Evolutionary conservation across 1,140 invertebrate genomes (phyloP).

Genomic region (Aphelenchoides fujianensis): DNA sequence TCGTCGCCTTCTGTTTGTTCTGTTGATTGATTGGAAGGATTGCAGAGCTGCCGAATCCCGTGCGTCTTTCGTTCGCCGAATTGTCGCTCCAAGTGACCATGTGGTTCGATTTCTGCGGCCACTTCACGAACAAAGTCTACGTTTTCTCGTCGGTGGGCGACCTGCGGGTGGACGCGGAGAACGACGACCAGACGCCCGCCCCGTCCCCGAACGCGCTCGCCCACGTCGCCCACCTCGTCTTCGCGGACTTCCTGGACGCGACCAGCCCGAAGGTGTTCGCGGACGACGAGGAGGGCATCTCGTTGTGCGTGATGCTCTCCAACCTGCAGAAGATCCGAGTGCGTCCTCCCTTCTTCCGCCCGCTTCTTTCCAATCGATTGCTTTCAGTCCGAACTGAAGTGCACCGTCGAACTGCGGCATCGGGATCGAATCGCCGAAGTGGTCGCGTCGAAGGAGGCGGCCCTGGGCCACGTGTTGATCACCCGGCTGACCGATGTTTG

Average conservation of each 20-base stretch:
- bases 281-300: constrained; percentile 59
- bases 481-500: constrained; percentile 42
- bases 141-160: constrained; percentile 55
- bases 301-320: constrained; percentile 50
- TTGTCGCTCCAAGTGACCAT: constrained; percentile 52
- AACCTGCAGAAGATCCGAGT: constrained; percentile 50
- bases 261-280: constrained; percentile 42
- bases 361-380: constrained; percentile 22
- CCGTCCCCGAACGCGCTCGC: constrained; percentile 46
- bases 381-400: constrained; percentile 49
- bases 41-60: constrained; percentile 58
- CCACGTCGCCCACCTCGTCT: constrained; percentile 52
- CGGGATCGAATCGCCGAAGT: constrained; percentile 17
- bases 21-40: neutral
- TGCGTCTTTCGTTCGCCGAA: constrained; percentile 49
- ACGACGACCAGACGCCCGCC: constrained; percentile 32
- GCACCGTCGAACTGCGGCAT: constrained; percentile 40
- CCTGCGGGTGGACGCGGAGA: constrained; percentile 23
- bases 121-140: constrained; percentile 62
- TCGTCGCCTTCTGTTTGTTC: too few relatives aligned
- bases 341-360: neutral
- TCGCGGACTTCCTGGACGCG: constrained; percentile 45
- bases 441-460: constrained; percentile 36
- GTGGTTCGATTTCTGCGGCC: constrained; percentile 62
- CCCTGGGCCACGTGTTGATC: constrained; percentile 57